Evolutionary conservation across 2,888 invertebrate genomes (phyloP), one percentile per base, ranked within the genome.

Genomic region (Euzophera pinguis): DNA sequence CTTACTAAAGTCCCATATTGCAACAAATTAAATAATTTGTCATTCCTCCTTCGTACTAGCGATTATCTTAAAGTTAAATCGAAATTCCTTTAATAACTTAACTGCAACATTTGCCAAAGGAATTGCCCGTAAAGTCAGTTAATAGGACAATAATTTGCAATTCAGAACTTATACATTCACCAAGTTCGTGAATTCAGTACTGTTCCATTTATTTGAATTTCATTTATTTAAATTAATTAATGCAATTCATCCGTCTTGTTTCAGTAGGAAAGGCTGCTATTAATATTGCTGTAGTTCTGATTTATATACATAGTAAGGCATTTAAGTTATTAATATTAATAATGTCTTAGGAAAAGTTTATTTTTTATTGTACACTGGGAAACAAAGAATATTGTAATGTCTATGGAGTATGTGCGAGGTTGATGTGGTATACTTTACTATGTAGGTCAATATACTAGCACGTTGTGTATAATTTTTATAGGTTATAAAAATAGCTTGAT

Each of bases 151-250:
- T 32, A 34, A 45, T 45, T 45, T 45, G 9, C 29, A 45, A 45
- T 45, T 45, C 45, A 14, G 32, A 45, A 32, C 32, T 45, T 45
- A 32, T 14, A 10, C 16, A 45, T 45, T 32, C 32, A 45, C 32
- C 14, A 32, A 45, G 45, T 45, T 45, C 29, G 13, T 32, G 32
- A 17, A 45, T 45, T 45, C 45, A 45, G 45, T 16, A 10, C 42
- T 32, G 45, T 16, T 34, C 16, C 45, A 45, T 45, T 29, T 43
- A 42, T 42, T 45, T 45, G 29, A 45, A 45, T 45, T 45, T 32
- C 45, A 45, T 45, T 45, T 45, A 45, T 45, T 45, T 34, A 45
- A 45, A 45, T 45, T 32, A 45, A 34, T 45, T 45, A 34, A 45
- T 45, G 45, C 45, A 45, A 45, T 45, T 45, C 13, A 9, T 9